Conservation (phyloP, 2,113 vertebrate species). For the Melospiza georgiana region DNA sequence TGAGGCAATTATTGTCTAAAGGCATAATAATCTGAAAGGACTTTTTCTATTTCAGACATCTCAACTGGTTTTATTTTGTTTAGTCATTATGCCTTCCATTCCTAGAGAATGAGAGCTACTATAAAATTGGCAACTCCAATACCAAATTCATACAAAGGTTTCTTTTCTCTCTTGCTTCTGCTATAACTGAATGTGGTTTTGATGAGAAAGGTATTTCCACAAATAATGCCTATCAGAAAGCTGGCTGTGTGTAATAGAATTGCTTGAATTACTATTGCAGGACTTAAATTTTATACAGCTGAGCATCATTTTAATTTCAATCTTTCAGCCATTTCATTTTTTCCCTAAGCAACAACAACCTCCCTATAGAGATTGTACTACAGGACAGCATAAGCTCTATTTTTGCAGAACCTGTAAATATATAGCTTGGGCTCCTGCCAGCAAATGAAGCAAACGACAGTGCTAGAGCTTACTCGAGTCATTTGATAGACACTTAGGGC, state of each 20-base stretch:
- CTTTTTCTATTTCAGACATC: neutral
- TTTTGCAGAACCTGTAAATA: neutral
- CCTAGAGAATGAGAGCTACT: neutral
- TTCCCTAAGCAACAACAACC: neutral
- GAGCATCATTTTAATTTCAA: neutral
- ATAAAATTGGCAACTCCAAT: neutral
- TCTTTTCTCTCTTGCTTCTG: neutral
- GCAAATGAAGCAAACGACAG: neutral
- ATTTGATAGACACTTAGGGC: neutral
- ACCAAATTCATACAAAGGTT: neutral
- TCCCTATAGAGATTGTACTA: neutral
- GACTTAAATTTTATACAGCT: neutral
- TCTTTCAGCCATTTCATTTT: neutral
- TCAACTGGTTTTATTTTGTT: constrained; percentile 24
- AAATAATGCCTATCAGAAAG: neutral
- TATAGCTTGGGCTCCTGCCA: neutral
- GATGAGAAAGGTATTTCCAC: constrained; percentile 9
- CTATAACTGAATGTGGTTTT: neutral
- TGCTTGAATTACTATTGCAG: neutral
- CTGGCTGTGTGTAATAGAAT: neutral
- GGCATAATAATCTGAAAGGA: neutral
- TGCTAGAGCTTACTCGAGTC: neutral
- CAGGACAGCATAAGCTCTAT: neutral
- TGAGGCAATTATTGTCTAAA: neutral
- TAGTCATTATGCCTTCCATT: neutral